Conservation (phyloP, 2,113 vertebrate species). For the Catharus bicknelli region DNA sequence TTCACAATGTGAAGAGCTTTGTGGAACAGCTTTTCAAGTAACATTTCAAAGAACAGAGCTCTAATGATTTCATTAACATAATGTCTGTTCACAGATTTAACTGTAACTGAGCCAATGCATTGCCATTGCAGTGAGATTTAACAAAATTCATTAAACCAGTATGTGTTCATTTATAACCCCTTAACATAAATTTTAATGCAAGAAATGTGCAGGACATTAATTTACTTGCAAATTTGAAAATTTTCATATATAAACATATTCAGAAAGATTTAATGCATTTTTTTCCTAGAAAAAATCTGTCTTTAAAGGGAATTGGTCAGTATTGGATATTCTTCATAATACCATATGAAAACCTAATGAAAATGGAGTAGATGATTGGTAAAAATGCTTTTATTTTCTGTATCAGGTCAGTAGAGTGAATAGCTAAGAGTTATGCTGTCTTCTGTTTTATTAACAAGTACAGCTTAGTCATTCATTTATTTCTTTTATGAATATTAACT, state of each 20-base stretch:
- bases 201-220: background rate
- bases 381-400: background rate
- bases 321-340: background rate
- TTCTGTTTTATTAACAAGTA: background rate
- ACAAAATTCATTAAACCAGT: background rate
- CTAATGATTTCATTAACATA: constrained; percentile 46
- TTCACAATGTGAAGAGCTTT: background rate
- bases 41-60: constrained; percentile 6
- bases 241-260: background rate
- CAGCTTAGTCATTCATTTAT: background rate
- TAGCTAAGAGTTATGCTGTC: background rate
- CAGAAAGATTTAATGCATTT: background rate
- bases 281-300: background rate
- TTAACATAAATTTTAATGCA: background rate
- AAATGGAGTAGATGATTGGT: background rate
- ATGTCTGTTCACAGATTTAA: constrained; percentile 31
- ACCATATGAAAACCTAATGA: background rate
- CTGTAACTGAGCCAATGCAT: constrained; percentile 18
- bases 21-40: constrained; percentile 41
- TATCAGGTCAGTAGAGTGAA: background rate
- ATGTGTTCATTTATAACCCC: background rate
- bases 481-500: background rate
- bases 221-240: background rate
- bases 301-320: background rate
- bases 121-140: background rate